Base-by-base conservation (phyloP, 2,888 invertebrate genomes). In the Rhodophaea formosa region DNA sequence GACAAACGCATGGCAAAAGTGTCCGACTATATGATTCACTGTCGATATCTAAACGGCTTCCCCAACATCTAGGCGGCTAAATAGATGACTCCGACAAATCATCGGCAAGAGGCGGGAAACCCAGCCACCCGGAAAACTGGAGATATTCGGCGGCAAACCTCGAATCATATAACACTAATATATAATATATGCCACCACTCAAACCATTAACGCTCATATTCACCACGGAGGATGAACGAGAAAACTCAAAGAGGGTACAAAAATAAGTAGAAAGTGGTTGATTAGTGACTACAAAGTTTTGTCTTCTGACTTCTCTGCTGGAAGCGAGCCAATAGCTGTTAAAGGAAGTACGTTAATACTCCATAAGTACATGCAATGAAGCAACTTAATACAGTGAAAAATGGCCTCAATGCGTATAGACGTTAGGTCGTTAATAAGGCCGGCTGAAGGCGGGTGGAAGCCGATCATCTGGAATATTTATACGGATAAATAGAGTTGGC, bases 281-380 rank as follows among this genome's bases (percentile, higher is more conserved):
- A 85, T 80, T 80, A 82, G 80, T 77, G 76, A 73, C 73, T 76
- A 68, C 75, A 76, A 78, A 82, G 74, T 79, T 80, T 72, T 70
- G 71, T 74, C 70, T 71, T 65, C 65, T 56, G 63, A 67, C 65
- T 67, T 64, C 65, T 35, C 56, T 52, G 59, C 69, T 82, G 84
- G 82, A 72, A 60, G 35, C 54, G 43, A 39, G 80, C 82, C 84
- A 85, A 70, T 63, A 65, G 59, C 69, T 65, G 72, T 75, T 77
- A 68, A 70, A 74, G 66, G 67, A 75, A 74, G 66, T 71, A 69
- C 77, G 70, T 74, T 75, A 72, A 75, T 79, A 69, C 67, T 66
- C 64, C 64, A 68, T 69, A 72, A 67, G 68, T 70, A 72, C 67
- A 69, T 72, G 69, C 68, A 69, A 72, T 71, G 69, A 74, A 69